These are phyloP conservation scores for Synodontis membranacea DNA, from an alignment of 2,113 vertebrate species.

Conservation along the genomic window DNA sequence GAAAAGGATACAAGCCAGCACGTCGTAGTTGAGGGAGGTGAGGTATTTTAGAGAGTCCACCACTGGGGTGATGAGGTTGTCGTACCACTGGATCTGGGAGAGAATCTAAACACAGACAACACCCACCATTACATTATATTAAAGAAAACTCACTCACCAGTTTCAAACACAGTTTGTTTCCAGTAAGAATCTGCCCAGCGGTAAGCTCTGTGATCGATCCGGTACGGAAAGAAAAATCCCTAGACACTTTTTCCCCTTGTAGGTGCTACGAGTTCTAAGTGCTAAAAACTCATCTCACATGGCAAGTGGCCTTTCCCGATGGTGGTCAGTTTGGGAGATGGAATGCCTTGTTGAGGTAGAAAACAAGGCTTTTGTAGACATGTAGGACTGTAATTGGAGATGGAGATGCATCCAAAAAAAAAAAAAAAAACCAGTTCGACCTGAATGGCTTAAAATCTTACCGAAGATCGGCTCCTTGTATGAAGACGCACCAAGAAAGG, in stretches of 20 bases:
- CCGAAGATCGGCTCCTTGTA: too few relatives aligned
- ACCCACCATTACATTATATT: conserved; percentile 5
- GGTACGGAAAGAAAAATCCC: not conserved
- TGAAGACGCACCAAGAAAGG: too few relatives aligned
- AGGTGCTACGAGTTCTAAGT: too few relatives aligned
- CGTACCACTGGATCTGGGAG: conserved; percentile 98
- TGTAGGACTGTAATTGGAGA: not conserved
- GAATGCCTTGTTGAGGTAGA: not conserved
- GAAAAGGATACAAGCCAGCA: conserved; percentile 98
- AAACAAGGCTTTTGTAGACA: not conserved
- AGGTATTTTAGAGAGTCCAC: conserved; percentile 99
- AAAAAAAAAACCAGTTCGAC: too few relatives aligned
- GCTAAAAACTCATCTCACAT: too few relatives aligned
- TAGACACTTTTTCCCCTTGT: not conserved
- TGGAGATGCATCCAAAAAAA: not conserved
- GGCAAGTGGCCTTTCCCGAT: too few relatives aligned
- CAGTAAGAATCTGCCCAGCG: not conserved
- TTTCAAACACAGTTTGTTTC: not conserved
- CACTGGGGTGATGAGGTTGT: conserved; percentile 96
- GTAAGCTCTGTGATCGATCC: not conserved
- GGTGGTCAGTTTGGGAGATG: not conserved
- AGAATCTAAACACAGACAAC: conserved; percentile 79
- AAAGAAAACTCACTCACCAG: not conserved
- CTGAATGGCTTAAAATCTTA: not conserved
- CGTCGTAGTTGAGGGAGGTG: conserved; percentile 96